Base-by-base conservation (phyloP, 1,140 invertebrate genomes). In the Eumeta japonica region DNA sequence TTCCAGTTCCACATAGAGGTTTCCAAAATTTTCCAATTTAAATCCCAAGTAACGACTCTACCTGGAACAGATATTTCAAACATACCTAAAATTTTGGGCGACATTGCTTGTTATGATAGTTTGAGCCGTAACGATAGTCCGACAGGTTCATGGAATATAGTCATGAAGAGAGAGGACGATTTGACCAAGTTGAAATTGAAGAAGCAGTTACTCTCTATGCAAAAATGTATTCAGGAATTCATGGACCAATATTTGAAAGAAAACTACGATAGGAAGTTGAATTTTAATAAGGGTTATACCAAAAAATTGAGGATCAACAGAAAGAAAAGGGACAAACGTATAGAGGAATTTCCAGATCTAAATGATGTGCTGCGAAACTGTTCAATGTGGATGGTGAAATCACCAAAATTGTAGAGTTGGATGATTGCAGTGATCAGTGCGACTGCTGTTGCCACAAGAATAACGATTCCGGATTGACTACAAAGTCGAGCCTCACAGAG, bases 1-100 rank as follows among this genome's bases (percentile, higher is more conserved):
- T 67, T 70, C 17, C 57, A 71, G 32, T 71, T 70, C 37, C 62
- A 68, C 12, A 62, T 74, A 18, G 58, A 71, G 46, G 57, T 71
- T 0, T 63, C 64, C 0, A 71, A 71, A 51, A 35, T 67, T 2
- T 67, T 71, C 16, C 47, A 55, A n/a, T 48, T 42, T 2, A 48
- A 42, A 2, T 59, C 61, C 3, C 37, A 58, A 27, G 46, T 60
- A 1, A 50, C 52, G 10, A 41, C 52, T 9, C 10, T 52, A 5
- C 41, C 54, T 10, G 45, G 46, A 9, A 44, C 49, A 2, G 48
- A 61, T 37, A 24, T 59, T 4, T 20, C 37, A 11, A 49, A 42
- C 13, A 47, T 55, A 4, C 48, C 54, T 1, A 57, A 61, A 37
- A 46, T 36, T 0, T 33, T 53, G 0, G 49, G 43, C 0, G 41